Conservation (phyloP, 2,797 vertebrate species). For the Loriculus beryllinus region DNA sequence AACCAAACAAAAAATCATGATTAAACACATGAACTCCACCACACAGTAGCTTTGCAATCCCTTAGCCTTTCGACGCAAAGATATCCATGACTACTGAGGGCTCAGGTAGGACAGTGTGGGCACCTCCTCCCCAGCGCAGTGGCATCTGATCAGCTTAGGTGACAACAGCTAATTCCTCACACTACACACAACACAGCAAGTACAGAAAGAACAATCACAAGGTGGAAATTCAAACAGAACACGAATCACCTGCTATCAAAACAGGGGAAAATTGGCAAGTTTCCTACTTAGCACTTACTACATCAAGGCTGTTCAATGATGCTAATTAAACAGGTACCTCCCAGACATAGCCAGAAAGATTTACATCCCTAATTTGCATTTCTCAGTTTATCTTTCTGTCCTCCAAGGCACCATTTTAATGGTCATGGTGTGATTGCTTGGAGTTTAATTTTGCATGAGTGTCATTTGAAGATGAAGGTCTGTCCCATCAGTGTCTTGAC, state of each 20-base stretch:
- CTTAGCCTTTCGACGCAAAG: not conserved
- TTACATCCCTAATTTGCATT: conserved; percentile 28
- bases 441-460: not conserved
- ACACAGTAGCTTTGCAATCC: not conserved
- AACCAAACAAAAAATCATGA: not conserved
- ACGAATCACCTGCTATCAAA: not conserved
- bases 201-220: not conserved
- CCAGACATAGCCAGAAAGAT: not conserved
- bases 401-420: not conserved
- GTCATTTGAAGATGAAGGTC: not conserved
- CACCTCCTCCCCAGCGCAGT: not conserved
- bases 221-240: not conserved
- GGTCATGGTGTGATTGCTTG: not conserved
- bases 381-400: not conserved
- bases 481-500: not conserved
- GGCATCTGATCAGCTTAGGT: not conserved
- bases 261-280: not conserved
- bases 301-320: conserved; percentile 7
- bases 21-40: not conserved
- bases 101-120: not conserved
- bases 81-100: rapidly evolving
- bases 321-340: conserved; percentile 44
- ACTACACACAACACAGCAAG: not conserved
- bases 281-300: conserved; percentile 24
- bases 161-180: not conserved